phyloP scores from a whole-genome alignment of 2,888 invertebrate species.

The Ellobium chinense region DNA sequence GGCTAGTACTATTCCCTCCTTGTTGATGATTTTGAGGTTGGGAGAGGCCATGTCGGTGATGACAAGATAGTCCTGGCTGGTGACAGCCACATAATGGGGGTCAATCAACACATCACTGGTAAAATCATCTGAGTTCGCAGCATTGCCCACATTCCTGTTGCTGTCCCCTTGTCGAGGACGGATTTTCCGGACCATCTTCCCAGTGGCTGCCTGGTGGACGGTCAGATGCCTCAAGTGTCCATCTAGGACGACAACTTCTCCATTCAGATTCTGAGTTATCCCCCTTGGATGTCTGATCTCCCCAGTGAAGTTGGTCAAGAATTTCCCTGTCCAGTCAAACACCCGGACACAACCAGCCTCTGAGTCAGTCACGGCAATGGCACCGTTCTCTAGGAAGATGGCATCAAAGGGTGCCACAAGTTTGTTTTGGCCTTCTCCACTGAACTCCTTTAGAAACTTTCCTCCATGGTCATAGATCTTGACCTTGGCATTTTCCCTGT shows the following conservation, averaged over 20 bases:
- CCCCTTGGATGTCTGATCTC: conserved; percentile 73
- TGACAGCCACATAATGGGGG: conserved; percentile 72
- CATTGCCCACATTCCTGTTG: neutral
- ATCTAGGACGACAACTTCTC: conserved; percentile 72
- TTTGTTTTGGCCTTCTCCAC: conserved; percentile 59
- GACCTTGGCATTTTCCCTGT: conserved; percentile 73
- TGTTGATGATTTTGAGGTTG: conserved; percentile 72
- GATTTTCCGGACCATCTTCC: conserved; percentile 60
- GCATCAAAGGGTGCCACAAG: conserved; percentile 73
- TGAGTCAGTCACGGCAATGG: conserved; percentile 72
- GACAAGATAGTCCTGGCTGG: conserved; percentile 67
- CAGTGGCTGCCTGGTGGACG: conserved; percentile 63
- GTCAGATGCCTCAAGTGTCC: conserved; percentile 65
- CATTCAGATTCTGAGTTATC: conserved; percentile 62
- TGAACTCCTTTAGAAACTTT: conserved; percentile 55
- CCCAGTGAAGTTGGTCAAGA: conserved; percentile 59
- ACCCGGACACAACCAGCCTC: conserved; percentile 71
- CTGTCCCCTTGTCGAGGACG: neutral
- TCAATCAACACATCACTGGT: conserved; percentile 62
- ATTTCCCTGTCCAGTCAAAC: conserved; percentile 61
- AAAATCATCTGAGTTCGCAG: neutral
- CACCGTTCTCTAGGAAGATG: conserved; percentile 64
- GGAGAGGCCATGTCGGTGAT: conserved; percentile 75
- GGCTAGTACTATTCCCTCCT: conserved; percentile 60
- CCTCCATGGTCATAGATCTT: conserved; percentile 67